Evolutionary conservation across 2,888 invertebrate species (phyloP), one percentile per base, ranked within the genome.

Genomic region (Aporophyla nigra): DNA sequence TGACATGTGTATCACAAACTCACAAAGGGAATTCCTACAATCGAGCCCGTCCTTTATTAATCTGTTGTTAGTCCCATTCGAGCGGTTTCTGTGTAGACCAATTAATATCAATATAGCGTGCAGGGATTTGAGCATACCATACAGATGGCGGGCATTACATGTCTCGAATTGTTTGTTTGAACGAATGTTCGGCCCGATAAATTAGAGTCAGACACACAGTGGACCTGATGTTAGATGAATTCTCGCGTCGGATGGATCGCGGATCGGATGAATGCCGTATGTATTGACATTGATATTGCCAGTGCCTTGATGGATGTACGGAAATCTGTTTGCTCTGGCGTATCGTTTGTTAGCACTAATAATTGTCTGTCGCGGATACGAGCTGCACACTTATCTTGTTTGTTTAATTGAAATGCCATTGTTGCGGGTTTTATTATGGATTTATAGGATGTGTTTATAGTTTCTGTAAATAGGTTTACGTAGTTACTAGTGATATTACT

Each of bases 101-200:
- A 94, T 94, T 95, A 95, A 93, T 95, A 94, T 94, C 93, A 94
- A 93, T 94, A 93, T 91, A 91, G 86, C 88, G 88, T 78, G 89
- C 87, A 85, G 88, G 90, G 93, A 93, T 92, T 90, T 89, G 88
- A 90, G 86, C 88, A 89, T 90, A 86, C 90, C 89, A 75, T 87
- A 84, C 88, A 86, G 78, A 82, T 87, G 85, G 84, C 80, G 83
- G 78, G 78, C 82, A 82, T 85, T 82, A 84, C 82, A 76, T 78
- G 69, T 84, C 84, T 84, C 78, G 78, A 79, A 74, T 85, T 85
- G 81, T 85, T 86, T 78, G 83, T 79, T 76, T 76, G 76, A 82
- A 84, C 80, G 81, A 86, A 81, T 83, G 74, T 71, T 83, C 75
- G 83, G 83, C 74, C 78, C 85, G 89, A 89, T 87, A 90, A 87